Conservation (phyloP, 2,888 invertebrate genomes). For the Heliconius cydno region DNA sequence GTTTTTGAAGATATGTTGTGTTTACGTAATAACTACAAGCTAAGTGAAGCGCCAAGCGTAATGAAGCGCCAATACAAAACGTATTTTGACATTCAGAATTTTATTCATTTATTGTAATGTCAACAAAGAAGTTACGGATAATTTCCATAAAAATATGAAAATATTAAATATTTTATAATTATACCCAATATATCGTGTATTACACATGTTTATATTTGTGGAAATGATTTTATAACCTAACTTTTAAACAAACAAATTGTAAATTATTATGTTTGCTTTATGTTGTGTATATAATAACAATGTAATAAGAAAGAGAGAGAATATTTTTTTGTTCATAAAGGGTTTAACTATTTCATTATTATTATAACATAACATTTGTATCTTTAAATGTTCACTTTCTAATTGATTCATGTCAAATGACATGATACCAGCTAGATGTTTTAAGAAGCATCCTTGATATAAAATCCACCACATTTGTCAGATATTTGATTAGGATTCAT, state of each 20-base stretch:
- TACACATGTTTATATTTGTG: slow-evolving; percentile 18
- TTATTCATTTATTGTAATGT: slow-evolving; percentile 60
- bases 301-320: not conserved
- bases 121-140: slow-evolving; percentile 60
- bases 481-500: slow-evolving; percentile 11
- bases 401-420: slow-evolving; percentile 19
- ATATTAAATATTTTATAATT: not conserved
- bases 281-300: not conserved
- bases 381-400: slow-evolving; percentile 16
- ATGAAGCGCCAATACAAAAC: slow-evolving; percentile 51
- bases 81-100: slow-evolving; percentile 68
- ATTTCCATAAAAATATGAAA: not conserved
- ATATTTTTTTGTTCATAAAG: not conserved
- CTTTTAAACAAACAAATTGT: slow-evolving; percentile 43
- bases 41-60: slow-evolving; percentile 62
- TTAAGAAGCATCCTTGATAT: not conserved
- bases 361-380: not conserved
- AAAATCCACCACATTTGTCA: not conserved
- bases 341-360: not conserved
- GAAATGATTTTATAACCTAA: slow-evolving; percentile 49
- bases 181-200: not conserved
- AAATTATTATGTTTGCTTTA: slow-evolving; percentile 20
- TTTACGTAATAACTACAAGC: slow-evolving; percentile 78
- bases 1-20: slow-evolving; percentile 66
- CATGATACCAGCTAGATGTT: not conserved